Evolutionary conservation across 2,113 vertebrate genomes (phyloP), one percentile per base, ranked within the genome.

Genomic region (Xenotilapia longispinis): DNA sequence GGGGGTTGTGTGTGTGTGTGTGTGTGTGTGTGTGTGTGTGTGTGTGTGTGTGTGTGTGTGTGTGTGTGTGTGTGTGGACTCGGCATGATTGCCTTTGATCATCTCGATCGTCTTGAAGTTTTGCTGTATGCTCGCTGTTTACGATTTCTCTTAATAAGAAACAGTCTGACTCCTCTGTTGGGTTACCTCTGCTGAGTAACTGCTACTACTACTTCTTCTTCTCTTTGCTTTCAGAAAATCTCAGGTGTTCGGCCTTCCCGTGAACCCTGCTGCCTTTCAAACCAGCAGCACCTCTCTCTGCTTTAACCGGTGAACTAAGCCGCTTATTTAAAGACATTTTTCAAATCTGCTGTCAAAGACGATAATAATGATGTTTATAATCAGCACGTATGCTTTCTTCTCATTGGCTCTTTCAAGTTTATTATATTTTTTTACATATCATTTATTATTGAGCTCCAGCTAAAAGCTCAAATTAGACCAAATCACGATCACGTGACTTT

Each of bases 221-320:
- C 45, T 84, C 23, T 60, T 40, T 19, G 21, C 17, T 75, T 40
- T 81, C 19, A 12, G 57, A 68, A 45, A 83, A 47, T 81, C 88
- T 94, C 94, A 94, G 92, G 90, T 92, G 23, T 23, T 65, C 38
- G 68, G 83, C 38, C 23, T 88, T 63, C 42, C 31, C 79, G 53
- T 83, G 45, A 90, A 83, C 33, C 49, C 21, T 40, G 5, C 54
- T 82, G 88, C 87, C 84, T 90, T 73, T 85, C 51, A 83, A 42
- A 90, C 42, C 78, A 85, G 84, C 80, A 53, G 84, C 82, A 81
- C 42, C 15, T 70, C 26, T 83, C 47, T 55, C 51, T 49, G 57
- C 57, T 86, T 42, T 31, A 17, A 54, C 26, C 4, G 10, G 17
- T 19, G 45, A 83, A 81, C 19, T 19, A 55, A 31, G 75, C 40